Base-by-base conservation (phyloP, 2,888 invertebrate genomes). In the Pecten maximus region DNA sequence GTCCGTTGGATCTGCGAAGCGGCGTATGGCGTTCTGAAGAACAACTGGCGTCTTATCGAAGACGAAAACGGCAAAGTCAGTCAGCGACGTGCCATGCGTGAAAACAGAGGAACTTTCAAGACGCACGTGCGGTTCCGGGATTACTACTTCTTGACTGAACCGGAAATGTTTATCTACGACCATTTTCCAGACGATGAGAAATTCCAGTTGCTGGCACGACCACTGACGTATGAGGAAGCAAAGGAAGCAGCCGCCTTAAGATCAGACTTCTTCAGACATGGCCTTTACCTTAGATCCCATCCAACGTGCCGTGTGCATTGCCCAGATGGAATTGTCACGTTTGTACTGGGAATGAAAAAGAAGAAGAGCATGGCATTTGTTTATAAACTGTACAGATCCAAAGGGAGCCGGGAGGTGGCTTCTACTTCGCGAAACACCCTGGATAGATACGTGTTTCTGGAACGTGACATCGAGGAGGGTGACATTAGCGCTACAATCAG, bases 1-100 rank as follows among this genome's bases (percentile, higher is more conserved):
- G 96, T 96, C 86, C 96, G 96, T 92, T 96, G 96, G 96, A 92
- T 92, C 19, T 92, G 91, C 40, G 91, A 92, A 40, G 91, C 91
- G 19, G 91, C 91, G 19, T 92, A 92, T 40, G 91, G 91, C 28
- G 91, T 92, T 15, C 40, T 89, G 16, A 92, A 92, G 48, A 90
- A 88, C 44, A 92, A 91, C 48, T 92, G 91, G 91, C 44, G 91
- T n/a, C 88, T 92, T 2, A 92, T 92, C 35, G 91, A 92, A 87
- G 91, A 92, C 44, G 91, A 92, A 39, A 90, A 90, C 19, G 91
- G 91, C 19, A 92, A 92, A 91, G 91, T 92, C 6, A 89, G 89
- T 48, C 60, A 89, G n/a, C 89, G 88, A 12, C 50, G 88, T 10
- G 91, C 91, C 35, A 91, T 92, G 50, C 40, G 91, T 48, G 91